Base-by-base conservation (phyloP, 1,140 invertebrate genomes). In the Leptestheria dahalacensis region DNA sequence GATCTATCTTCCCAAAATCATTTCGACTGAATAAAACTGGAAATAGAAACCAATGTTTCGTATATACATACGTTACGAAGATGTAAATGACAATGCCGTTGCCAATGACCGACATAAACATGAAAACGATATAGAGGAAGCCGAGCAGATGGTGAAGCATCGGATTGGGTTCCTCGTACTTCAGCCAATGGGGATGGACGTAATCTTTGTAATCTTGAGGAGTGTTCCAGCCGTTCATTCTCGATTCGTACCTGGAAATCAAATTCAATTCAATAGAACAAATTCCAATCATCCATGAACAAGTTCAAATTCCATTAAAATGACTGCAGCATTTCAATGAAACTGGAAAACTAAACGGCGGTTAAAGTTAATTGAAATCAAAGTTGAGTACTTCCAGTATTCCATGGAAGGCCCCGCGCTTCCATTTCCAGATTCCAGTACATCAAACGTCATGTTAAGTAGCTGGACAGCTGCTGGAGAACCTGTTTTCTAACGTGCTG, bases 61-160 rank as follows among this genome's bases (percentile, higher is more conserved):
- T 15, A 15, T 52, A 12, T 25, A 15, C 49, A 20, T 20, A 60
- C 58, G 58, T 64, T 57, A 33, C 57, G 52, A 77, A 76, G 26
- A 75, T 70, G 63, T 71, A 77, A 48, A 76, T 68, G 23, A 77
- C 75, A 4, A 75, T 65, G 0, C 71, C 66, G 61, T 77, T 77
- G 21, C 74, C 74, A 6, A 67, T 25, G 21, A 72, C 63, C 24
- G 72, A 71, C 10, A 68, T 64, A 18, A 74, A 66, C 41, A 73
- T 73, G 51, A 75, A 69, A 10, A 72, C 23, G 23, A 73, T 70
- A 64, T 72, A 76, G 71, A 65, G 66, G 66, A 74, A 57, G 3
- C 72, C 74, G 18, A 75, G 65, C 18, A 72, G 63, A 62, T 73
- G 72, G 60, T 76, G 73, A 52, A 69, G 65, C 59, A 68, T 57